Base-by-base conservation (phyloP, 2,888 invertebrate genomes). In the Alloscopus bannaensis region DNA sequence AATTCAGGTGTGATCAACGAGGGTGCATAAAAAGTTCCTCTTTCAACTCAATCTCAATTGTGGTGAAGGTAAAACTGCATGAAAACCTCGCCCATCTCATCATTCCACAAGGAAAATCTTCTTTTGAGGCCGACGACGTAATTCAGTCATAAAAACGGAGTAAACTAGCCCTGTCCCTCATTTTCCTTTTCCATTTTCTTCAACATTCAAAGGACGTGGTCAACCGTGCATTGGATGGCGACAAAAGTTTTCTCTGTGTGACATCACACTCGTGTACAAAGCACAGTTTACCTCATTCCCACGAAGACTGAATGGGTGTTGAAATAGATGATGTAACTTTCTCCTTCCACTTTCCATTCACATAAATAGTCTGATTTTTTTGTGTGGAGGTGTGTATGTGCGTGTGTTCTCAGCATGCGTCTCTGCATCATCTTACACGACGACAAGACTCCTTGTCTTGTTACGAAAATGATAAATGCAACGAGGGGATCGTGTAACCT, bases 91-190 rank as follows among this genome's bases (percentile, higher is more conserved):
- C n/a, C n/a, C n/a, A n/a, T n/a, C n/a, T n/a, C n/a, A n/a, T n/a
- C n/a, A n/a, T n/a, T n/a, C n/a, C n/a, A n/a, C n/a, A n/a, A n/a
- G n/a, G n/a, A n/a, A 13, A 47, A 13, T 13, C 3, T 47, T n/a
- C 2, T 59, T 60, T 62, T 64, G 50, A 40, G 18, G 22, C 65
- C 50, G 24, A 36, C 42, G 31, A 57, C 64, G 29, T 55, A 64
- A 72, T 64, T 72, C 64, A 72, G 64, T 72, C 72, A 72, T 72
- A 65, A 64, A 72, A 72, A 55, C 64, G 71, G 62, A 72, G 72
- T 24, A 64, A 52, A 64, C 64, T 52, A 64, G 62, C 64, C 60
- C 20, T 52, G 64, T 50, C 65, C 60, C 62, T 62, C 31, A 22
- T 52, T 31, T 31, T 52, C 24, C 36, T 36, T 36, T 36, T 36